phyloP scores from a whole-genome alignment of 2,888 invertebrate genomes.

The Ptychoptera contaminata region DNA sequence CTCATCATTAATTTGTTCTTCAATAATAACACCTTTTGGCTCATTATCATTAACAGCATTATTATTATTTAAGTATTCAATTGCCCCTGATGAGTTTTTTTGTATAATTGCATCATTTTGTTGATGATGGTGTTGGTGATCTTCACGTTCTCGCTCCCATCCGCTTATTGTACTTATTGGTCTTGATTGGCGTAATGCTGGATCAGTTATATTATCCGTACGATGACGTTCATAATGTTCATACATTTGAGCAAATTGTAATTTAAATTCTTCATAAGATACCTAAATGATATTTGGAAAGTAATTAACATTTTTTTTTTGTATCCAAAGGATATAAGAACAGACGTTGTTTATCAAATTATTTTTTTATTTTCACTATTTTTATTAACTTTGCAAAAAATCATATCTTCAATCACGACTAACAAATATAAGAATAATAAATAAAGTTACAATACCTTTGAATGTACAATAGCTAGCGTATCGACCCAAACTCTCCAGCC shows the following conservation, averaged over 20 bases:
- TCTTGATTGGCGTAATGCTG: slow-evolving; percentile 76
- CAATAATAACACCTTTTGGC: slow-evolving; percentile 12
- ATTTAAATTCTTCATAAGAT: slow-evolving; percentile 94
- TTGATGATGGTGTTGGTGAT: slow-evolving; percentile 16
- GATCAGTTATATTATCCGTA: slow-evolving; percentile 90
- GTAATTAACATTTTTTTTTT: not conserved
- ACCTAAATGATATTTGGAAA: slow-evolving; percentile 40
- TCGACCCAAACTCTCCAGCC: slow-evolving; percentile 99
- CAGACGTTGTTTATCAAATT: too few relatives aligned
- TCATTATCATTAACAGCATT: slow-evolving; percentile 18
- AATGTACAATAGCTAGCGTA: slow-evolving; percentile 96
- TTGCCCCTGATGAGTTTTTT: slow-evolving; percentile 18
- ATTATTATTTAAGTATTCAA: not conserved
- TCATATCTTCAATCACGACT: not conserved
- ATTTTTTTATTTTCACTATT: too few relatives aligned
- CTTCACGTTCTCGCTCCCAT: slow-evolving; percentile 57
- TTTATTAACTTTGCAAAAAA: not conserved
- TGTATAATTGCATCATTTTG: slow-evolving; percentile 12
- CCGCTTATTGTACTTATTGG: slow-evolving; percentile 95
- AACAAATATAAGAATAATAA: not conserved
- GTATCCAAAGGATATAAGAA: not conserved
- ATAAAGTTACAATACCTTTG: slow-evolving; percentile 52
- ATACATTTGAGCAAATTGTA: slow-evolving; percentile 95
- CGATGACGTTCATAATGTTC: slow-evolving; percentile 89
- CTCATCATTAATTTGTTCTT: slow-evolving; percentile 13